Evolutionary conservation across 2,113 vertebrate species (phyloP).

Genomic region (Dromiciops gliroides): DNA sequence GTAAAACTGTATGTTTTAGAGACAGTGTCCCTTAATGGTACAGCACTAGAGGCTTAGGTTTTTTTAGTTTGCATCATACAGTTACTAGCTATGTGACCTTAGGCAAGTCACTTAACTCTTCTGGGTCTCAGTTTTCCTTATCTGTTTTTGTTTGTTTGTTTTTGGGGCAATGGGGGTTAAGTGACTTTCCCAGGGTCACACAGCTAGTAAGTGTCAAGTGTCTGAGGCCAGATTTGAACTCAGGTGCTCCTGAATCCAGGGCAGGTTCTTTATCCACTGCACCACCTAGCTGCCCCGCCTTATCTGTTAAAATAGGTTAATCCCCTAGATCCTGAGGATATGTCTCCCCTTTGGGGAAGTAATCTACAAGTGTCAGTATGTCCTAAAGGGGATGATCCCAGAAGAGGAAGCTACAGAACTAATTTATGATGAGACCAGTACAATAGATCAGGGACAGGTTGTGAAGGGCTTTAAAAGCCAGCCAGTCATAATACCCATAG

Average conservation of each 20-base stretch:
- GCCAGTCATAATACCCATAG: not conserved
- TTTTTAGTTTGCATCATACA: not conserved
- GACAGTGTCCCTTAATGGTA: not conserved
- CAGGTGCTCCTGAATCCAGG: too few relatives aligned
- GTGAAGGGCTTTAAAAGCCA: not conserved
- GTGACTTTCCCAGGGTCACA: too few relatives aligned
- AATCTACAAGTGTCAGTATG: not conserved
- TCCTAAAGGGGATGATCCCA: not conserved
- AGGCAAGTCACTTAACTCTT: not conserved
- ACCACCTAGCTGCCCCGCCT: too few relatives aligned
- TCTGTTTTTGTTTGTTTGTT: too few relatives aligned
- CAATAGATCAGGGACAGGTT: not conserved
- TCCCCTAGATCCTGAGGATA: not conserved
- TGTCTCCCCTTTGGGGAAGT: not conserved
- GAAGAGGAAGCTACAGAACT: not conserved
- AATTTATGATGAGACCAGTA: not conserved
- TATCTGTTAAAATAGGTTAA: not conserved
- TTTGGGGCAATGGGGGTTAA: too few relatives aligned
- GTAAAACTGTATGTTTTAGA: not conserved
- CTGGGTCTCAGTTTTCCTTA: not conserved
- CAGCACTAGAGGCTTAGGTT: not conserved
- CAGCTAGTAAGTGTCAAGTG: too few relatives aligned
- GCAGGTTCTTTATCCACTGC: too few relatives aligned
- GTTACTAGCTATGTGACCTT: not conserved
- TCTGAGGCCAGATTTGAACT: too few relatives aligned